A percentile compares a stretch with the other conserved stretches of the same genome.
Conservation (phyloP, 2,797 vertebrate species). For the Bryconaethiops microstoma region DNA sequence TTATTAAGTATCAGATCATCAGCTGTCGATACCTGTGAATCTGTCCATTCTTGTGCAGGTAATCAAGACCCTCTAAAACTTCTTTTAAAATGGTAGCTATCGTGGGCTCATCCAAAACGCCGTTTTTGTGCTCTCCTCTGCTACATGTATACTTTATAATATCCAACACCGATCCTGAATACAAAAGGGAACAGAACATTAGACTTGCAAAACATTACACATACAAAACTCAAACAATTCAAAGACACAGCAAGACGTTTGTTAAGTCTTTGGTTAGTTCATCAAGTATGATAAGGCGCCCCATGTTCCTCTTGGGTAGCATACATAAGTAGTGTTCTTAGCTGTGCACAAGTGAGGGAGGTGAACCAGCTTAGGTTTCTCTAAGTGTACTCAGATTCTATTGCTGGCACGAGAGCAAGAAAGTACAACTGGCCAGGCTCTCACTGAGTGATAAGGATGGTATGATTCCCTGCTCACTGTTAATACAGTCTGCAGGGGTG, state of each 20-base stretch:
- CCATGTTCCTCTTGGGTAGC: background rate
- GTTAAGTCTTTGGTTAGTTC: background rate
- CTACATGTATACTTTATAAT: slow-evolving; percentile 94
- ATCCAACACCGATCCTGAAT: slow-evolving; percentile 95
- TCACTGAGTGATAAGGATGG: no score
- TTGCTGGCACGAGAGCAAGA: background rate
- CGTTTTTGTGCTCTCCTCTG: slow-evolving; percentile 91
- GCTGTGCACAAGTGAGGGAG: background rate
- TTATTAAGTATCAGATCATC: background rate
- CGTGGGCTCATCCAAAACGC: slow-evolving; percentile 92
- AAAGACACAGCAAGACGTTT: background rate
- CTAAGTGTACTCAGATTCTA: no score
- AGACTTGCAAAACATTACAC: background rate
- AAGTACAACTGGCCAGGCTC: no score
- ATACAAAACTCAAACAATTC: background rate
- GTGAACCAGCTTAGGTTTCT: background rate
- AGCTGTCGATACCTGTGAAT: slow-evolving; percentile 90
- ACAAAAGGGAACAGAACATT: slow-evolving; percentile 28
- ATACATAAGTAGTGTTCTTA: background rate
- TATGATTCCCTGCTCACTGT: background rate
- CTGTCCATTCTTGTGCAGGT: slow-evolving; percentile 96
- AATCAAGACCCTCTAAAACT: slow-evolving; percentile 95
- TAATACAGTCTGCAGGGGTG: background rate
- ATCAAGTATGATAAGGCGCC: background rate
- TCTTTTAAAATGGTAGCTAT: slow-evolving; percentile 98